Evolutionary conservation across 2,113 vertebrate genomes (phyloP), one percentile per base, ranked within the genome.

Genomic region (Craseonycteris thonglongyai): DNA sequence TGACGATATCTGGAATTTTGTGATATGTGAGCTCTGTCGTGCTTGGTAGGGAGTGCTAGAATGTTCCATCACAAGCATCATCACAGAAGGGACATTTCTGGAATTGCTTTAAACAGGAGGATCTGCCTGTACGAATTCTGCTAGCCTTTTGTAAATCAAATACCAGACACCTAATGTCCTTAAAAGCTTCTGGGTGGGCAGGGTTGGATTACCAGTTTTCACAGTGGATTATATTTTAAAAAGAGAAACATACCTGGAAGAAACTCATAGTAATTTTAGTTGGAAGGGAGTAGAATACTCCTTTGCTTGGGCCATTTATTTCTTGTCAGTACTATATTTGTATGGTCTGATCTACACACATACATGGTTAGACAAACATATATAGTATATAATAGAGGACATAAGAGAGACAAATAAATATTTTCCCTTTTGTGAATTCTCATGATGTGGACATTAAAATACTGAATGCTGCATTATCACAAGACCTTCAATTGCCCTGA

Each of bases 41-140:
- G 87, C 94, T 22, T 78, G 61, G 88, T 75, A 59, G 85, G 61
- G 66, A 82, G 71, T 51, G 45, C 93, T 88, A 58, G 97, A 82
- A 78, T 71, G 76, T 71, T 42, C 68, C 33, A 21, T 88, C 63
- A 68, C 45, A 33, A 69, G 82, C 19, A 5, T 71, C 7, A 11
- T 42, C 66, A 91, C 47, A 79, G 94, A 95, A 88, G 40, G 49
- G 18, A 49, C 79, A 72, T 68, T 38, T 66, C 69, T 93, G 84
- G 94, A 81, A 84, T 42, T 66, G 38, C 33, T 81, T 81, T 80
- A 92, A 82, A 94, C 24, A 8, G 68, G 24, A 93, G 49, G 51
- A 61, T 45, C 42, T 68, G 26, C 40, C 68, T 33, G 1, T 59
- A 15, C 35, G 58, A 38, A 33, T 61, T 94, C 61, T 58, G 33